Conservation (phyloP, 2,113 vertebrate genomes). For the Prionailurus bengalensis region DNA sequence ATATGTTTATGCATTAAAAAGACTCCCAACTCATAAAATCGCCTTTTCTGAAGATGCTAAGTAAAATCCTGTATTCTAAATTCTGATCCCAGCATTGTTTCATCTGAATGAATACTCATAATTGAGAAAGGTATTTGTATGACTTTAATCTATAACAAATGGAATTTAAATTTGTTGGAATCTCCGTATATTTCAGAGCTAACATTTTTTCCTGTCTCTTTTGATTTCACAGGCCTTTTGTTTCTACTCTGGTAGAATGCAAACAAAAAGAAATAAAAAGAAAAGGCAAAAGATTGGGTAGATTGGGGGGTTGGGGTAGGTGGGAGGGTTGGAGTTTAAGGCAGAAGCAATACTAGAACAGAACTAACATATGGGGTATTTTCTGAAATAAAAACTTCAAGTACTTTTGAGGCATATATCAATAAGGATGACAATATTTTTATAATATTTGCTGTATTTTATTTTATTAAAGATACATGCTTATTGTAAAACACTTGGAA, state of each 20-base stretch:
- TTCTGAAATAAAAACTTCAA: constrained; percentile 7
- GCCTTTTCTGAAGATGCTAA: background rate
- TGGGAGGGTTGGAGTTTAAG: background rate
- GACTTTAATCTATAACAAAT: background rate
- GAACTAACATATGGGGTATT: background rate
- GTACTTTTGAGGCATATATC: background rate
- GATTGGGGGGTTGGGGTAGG: background rate
- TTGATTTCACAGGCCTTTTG: background rate
- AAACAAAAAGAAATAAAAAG: background rate
- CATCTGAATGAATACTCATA: constrained; percentile 21
- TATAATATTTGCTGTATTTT: background rate
- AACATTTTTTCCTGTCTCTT: background rate
- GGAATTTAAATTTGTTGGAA: constrained; percentile 2
- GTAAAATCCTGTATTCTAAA: background rate
- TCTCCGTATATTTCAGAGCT: background rate
- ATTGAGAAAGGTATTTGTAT: constrained; percentile 1
- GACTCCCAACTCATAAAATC: background rate
- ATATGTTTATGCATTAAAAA: constrained; percentile 1
- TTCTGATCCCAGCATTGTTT: constrained; percentile 10
- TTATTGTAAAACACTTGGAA: constrained; percentile 23
- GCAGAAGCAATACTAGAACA: background rate
- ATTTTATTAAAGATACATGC: background rate
- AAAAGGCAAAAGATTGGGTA: background rate
- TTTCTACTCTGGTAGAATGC: background rate
- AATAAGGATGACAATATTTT: background rate